Evolutionary conservation across 2,888 invertebrate species (phyloP), one percentile per base, ranked within the genome.

Genomic region (Chouioia cunea): DNA sequence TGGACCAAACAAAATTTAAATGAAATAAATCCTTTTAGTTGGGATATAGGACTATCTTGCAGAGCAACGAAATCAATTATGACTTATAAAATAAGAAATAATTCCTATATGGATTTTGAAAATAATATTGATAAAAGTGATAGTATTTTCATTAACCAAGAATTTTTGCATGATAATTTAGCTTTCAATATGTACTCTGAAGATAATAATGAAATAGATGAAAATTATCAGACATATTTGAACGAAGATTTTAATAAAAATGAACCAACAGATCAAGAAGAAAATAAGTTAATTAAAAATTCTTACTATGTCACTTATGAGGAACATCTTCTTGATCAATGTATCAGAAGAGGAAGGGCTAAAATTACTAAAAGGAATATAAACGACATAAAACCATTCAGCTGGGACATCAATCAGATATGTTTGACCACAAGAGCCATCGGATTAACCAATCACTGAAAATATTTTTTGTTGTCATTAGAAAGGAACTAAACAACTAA

Each of bases 371-470:
- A 64, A 50, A 65, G 27, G 54, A 63, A 59, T 36, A 58, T 74
- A 8, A 66, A 59, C 46, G 65, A 71, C 47, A 71, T 74, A 14
- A 70, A 46, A 43, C 71, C 74, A 12, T 74, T 74, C 57, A 59
- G 71, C 56, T 73, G 73, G 73, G 73, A 73, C 62, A 56, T 48
- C 23, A 67, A 71, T 65, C 65, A 68, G 58, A 71, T 73, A 48
- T 73, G 73, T 23, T 52, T 73, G 0, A 73, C 73, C 20, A 71
- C 73, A 15, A 73, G 67, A 67, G 66, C 70, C 23, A 73, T 73
- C 69, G 44, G 68, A 36, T 53, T 73, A n/a, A 56, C 23, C 20
- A 36, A 36, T 16, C 47, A 54, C 69, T 66, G 52, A 62, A 1
- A 18, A 62, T 23, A 62, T 60, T 44, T 36, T 36, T 22, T 12